Conservation (phyloP, 2,797 vertebrate genomes). For the Tamandua tetradactyla region DNA sequence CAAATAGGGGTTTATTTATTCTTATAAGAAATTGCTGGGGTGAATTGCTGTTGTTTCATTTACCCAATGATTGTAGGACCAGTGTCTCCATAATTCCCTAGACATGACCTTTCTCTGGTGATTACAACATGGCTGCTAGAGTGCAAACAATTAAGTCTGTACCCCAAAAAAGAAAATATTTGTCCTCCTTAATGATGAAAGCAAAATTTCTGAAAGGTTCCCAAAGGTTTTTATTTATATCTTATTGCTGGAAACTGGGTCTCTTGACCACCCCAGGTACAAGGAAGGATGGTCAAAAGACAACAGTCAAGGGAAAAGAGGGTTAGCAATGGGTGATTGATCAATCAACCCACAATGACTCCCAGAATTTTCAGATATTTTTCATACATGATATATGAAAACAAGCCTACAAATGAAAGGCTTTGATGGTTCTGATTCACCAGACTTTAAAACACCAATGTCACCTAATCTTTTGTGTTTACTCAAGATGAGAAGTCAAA, state of each 20-base stretch:
- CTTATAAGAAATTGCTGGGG: not conserved
- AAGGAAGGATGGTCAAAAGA: not conserved
- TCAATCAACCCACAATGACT: not conserved
- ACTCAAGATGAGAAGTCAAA: not conserved
- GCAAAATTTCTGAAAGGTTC: not conserved
- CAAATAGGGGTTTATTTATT: conserved; percentile 2
- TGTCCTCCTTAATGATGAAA: not conserved
- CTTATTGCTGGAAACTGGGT: not conserved
- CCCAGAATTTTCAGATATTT: not conserved
- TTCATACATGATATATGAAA: not conserved
- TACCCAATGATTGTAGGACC: not conserved
- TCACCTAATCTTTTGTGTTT: not conserved
- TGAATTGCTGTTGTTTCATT: not conserved
- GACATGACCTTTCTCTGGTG: not conserved
- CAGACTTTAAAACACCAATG: not conserved
- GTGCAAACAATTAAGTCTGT: not conserved
- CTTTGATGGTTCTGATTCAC: not conserved
- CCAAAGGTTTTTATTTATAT: conserved; percentile 22
- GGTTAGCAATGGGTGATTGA: not conserved
- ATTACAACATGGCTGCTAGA: conserved; percentile 20
- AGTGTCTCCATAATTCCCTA: not conserved
- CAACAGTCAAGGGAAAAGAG: not conserved
- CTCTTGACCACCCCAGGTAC: not conserved
- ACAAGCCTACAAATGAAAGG: not conserved
- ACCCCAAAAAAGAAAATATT: not conserved